A percentile compares a stretch with the other conserved stretches of the same genome.
phyloP scores from a whole-genome alignment of 2,888 invertebrate genomes.

The Xanthia togata region DNA sequence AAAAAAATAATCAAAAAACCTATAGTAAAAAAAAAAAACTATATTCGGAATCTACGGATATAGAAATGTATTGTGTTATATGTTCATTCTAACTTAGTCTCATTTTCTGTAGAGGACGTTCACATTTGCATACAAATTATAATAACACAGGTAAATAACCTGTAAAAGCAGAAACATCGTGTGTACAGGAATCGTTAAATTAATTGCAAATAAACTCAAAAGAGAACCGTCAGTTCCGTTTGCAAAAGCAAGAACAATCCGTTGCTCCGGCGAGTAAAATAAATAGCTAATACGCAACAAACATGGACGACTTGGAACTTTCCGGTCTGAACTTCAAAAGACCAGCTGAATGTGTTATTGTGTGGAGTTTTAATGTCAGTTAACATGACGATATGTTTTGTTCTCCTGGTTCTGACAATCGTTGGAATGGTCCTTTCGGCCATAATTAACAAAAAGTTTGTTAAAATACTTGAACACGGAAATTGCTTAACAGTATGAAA shows the following conservation, averaged over 20 bases:
- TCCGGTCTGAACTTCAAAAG: not conserved
- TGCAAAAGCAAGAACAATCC: constrained; percentile 36
- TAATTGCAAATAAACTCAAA: constrained; percentile 35
- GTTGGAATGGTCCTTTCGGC: not conserved
- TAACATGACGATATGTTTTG: constrained; percentile 1
- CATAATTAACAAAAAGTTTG: not conserved
- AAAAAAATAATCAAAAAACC: too few relatives aligned
- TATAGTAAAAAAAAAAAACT: too few relatives aligned
- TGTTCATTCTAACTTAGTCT: too few relatives aligned
- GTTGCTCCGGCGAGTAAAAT: constrained; percentile 24
- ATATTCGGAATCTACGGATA: not conserved
- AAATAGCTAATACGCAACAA: constrained; percentile 38
- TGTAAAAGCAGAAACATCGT: not conserved
- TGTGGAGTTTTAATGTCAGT: not conserved
- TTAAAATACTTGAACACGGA: not conserved
- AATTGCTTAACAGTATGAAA: too few relatives aligned
- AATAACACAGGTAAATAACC: not conserved
- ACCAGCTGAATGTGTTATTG: constrained; percentile 6
- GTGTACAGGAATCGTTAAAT: constrained; percentile 14
- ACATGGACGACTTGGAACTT: constrained; percentile 9
- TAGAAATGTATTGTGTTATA: too few relatives aligned
- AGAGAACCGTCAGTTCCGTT: constrained; percentile 11
- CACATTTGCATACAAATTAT: too few relatives aligned
- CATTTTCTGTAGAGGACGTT: not conserved
- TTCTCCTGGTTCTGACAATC: not conserved